phyloP scores from a whole-genome alignment of 2,113 vertebrate species.

The Boleophthalmus pectinirostris region DNA sequence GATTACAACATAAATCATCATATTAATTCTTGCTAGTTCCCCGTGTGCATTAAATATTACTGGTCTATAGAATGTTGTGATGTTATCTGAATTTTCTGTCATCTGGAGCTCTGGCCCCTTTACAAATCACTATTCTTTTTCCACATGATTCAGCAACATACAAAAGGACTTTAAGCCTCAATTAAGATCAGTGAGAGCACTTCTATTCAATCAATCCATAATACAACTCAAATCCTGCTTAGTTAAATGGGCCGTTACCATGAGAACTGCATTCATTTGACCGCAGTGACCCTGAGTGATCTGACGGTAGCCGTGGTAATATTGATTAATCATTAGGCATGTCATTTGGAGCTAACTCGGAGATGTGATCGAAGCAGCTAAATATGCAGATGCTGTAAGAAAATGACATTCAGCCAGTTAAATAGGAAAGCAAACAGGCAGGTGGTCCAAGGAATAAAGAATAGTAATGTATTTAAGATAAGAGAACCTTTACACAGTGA shows the following conservation, averaged over 20 bases:
- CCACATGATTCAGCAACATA: neutral
- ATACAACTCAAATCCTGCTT: neutral
- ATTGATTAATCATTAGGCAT: neutral
- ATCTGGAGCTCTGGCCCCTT: neutral
- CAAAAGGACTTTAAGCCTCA: neutral
- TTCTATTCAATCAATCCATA: neutral
- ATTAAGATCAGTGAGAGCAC: neutral
- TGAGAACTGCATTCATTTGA: neutral
- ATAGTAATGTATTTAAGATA: neutral
- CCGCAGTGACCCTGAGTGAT: neutral
- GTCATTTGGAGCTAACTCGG: neutral
- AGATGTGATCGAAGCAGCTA: neutral
- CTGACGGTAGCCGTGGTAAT: neutral
- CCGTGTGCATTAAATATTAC: no score
- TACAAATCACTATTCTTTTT: neutral
- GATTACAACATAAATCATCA: no score
- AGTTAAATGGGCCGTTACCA: constrained; percentile 1
- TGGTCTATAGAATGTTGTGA: no score
- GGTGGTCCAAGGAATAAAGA: no score
- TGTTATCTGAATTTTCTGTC: neutral
- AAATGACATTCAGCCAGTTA: no score
- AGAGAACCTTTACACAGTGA: no score
- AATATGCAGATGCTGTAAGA: no score
- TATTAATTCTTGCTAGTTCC: no score
- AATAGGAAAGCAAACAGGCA: no score